Conservation (phyloP, 2,888 invertebrate genomes). For the Rugalucina vietnamica region DNA sequence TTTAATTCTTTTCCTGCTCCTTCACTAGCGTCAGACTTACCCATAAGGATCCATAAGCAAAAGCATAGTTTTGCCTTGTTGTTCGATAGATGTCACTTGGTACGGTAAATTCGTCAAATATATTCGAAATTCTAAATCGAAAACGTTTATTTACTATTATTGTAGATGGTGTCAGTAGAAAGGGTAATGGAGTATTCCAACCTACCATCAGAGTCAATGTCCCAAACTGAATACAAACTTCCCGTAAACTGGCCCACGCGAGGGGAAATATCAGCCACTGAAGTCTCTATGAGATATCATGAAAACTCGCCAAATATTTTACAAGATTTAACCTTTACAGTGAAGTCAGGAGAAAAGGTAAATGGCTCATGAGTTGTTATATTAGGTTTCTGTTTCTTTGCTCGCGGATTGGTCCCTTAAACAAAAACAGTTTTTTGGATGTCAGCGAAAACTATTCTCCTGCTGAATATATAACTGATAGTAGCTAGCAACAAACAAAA, state of each 20-base stretch:
- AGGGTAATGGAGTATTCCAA: constrained; percentile 91
- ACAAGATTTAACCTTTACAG: neutral
- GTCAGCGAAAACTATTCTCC: too few relatives aligned
- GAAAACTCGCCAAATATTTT: neutral
- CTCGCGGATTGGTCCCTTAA: too few relatives aligned
- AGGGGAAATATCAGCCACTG: neutral
- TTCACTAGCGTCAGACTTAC: too few relatives aligned
- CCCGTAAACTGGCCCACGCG: neutral
- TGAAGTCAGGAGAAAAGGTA: neutral
- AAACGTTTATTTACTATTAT: neutral
- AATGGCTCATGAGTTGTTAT: too few relatives aligned
- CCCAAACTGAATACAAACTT: constrained; percentile 83
- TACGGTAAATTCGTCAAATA: neutral
- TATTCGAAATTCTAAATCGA: neutral
- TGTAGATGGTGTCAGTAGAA: constrained; percentile 88
- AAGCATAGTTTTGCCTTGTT: neutral
- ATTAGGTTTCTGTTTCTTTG: too few relatives aligned
- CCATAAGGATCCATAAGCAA: too few relatives aligned
- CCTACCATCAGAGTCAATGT: constrained; percentile 89
- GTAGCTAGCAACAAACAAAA: too few relatives aligned
- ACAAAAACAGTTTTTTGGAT: too few relatives aligned
- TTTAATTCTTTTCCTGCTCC: too few relatives aligned
- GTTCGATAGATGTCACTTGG: neutral
- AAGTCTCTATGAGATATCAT: neutral
- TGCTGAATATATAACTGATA: too few relatives aligned